These are phyloP conservation scores for Suillia variegata DNA, from an alignment of 2,888 invertebrate genomes.

Conservation along the genomic window DNA sequence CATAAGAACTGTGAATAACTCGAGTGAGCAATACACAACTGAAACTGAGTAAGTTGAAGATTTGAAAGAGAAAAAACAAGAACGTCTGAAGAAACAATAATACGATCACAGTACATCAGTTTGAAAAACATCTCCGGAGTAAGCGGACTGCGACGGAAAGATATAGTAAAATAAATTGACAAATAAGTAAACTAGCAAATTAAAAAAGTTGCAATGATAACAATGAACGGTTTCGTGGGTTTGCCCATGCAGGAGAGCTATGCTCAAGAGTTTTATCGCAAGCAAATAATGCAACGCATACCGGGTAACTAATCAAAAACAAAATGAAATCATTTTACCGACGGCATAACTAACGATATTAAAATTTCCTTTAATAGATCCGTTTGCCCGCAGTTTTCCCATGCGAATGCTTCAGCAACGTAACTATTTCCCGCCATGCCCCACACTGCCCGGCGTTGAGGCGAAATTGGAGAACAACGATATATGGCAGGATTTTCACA, in stretches of 20 bases:
- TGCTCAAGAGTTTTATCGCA: conserved; percentile 57
- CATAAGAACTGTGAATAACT: too few species aligned
- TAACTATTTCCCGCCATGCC: conserved; percentile 46
- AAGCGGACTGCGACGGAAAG: too few species aligned
- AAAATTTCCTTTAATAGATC: conserved; percentile 39
- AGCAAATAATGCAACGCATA: conserved; percentile 58
- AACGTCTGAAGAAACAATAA: not conserved
- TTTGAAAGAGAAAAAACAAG: not conserved
- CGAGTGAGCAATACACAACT: too few species aligned
- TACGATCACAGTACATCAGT: too few species aligned
- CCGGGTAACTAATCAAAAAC: conserved; percentile 44
- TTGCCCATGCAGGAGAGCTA: conserved; percentile 57
- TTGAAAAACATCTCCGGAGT: not conserved
- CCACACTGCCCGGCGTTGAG: conserved; percentile 55
- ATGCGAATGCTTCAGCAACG: conserved; percentile 43
- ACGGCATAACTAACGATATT: conserved; percentile 26
- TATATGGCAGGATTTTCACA: conserved; percentile 74
- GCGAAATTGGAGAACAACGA: conserved; percentile 70
- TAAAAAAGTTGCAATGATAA: conserved; percentile 26
- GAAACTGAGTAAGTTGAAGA: not conserved
- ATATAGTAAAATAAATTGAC: not conserved
- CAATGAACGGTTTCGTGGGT: conserved; percentile 51
- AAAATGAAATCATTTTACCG: conserved; percentile 20
- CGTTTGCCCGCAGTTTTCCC: conserved; percentile 47
- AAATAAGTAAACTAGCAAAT: not conserved